Base-by-base conservation (phyloP, 2,113 vertebrate genomes). In the Bubalus kerabau region DNA sequence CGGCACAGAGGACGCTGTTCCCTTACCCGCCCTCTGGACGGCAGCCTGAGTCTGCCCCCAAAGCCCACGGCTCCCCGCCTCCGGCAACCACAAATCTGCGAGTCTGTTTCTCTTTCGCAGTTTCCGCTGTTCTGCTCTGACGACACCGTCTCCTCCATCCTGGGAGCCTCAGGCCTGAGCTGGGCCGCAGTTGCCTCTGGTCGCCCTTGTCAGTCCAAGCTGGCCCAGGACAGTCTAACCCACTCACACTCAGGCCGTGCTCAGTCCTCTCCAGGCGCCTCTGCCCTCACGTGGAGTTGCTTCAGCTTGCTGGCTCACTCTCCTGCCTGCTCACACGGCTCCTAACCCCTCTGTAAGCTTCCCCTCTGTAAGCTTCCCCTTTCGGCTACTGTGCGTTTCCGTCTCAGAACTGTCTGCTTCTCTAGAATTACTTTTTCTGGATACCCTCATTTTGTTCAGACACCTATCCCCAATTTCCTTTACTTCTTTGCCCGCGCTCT, bases 51-150 rank as follows among this genome's bases (percentile, higher is more conserved):
- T 80, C 43, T 30, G 43, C 7, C 15, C 26, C 43, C 74, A 9
- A 30, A 9, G 14, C 43, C 76, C 43, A 2, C 14, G 28, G 43
- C 26, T 24, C 7, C 7, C 24, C 7, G 0, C 3, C 43, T 1
- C 26, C 2, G 0, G 43, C 14, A 8, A 30, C 76, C 76, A 17
- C 14, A 11, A 1, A 9, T 6, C 76, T 17, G 76, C 2, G 7
- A 5, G 26, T 17, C 43, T 10, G 43, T 5, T 9, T 17, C 43
- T 16, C 43, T 80, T 10, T 10, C 3, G 24, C 8, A 2, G 74
- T 17, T 28, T 16, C 40, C 9, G 10, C 28, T 9, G 14, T 16
- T 36, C 14, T 62, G 60, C 30, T 76, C 71, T 26, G 40, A 26
- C 0, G 11, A 43, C 71, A 26, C 21, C 7, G 2, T 14, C 71